Base-by-base conservation (phyloP, 1,140 invertebrate genomes). In the Lordiphosa collinella region DNA sequence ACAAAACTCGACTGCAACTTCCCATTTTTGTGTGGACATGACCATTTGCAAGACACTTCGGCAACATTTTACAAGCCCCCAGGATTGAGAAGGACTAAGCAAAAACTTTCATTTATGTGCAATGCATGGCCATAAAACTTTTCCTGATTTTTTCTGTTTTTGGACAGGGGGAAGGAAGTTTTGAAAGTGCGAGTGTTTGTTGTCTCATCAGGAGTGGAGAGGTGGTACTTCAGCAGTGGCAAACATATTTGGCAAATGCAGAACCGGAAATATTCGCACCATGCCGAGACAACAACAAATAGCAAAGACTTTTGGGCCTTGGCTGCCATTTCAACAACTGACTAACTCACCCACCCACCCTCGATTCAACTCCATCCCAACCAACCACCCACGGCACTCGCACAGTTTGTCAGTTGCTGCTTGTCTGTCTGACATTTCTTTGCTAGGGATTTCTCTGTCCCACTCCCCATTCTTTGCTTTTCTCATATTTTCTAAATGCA, bases 181-280 rank as follows among this genome's bases (percentile, higher is more conserved):
- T 62, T 50, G 57, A 80, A 80, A 80, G 76, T 82, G 76, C 76
- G 76, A 80, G 71, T 82, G 62, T 80, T 82, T 75, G 76, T 66
- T 71, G 50, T 74, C 49, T 52, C 43, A 31, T 13, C 25, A 40
- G 37, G n/a, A 2, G 31, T n/a, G 10, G 29, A 34, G 40, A n/a
- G 46, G 29, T 34, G 14, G 32, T 34, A 35, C 10, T 22, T 29
- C 12, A 40, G 34, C 29, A 31, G 25, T 14, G 46, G 36, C 64
- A 76, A 82, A 84, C 76, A 82, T 82, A 82, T 82, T 82, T 72
- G 76, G 71, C 71, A 76, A 67, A 82, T 82, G 62, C 76, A 71
- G 78, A 84, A 82, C 60, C 76, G 76, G 76, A 82, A 82, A 82
- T 82, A 82, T 82, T 82, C 76, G 71, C 76, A 80, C 76, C 78